Base-by-base conservation (phyloP, 2,888 invertebrate genomes). In the Plusia festucae region DNA sequence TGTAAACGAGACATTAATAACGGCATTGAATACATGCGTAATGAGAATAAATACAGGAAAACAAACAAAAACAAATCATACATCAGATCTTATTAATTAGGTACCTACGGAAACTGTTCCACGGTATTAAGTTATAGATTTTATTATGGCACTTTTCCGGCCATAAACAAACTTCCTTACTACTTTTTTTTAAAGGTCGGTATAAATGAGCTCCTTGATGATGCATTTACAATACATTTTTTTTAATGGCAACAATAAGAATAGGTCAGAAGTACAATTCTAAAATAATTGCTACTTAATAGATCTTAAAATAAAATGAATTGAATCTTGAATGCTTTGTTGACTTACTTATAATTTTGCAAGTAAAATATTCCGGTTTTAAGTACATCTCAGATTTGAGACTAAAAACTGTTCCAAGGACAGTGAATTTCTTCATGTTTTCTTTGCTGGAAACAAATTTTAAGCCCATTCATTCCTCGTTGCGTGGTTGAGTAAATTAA, bases 121-220 rank as follows among this genome's bases (percentile, higher is more conserved):
- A 55, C n/a, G 13, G 30, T n/a, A 9, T 44, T 52, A 77, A 67
- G 53, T 73, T 73, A 60, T 54, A 78, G 61, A 67, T 53, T 67
- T 62, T 51, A n/a, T n/a, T n/a, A 59, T 73, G 34, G 20, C 0
- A 52, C 15, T 67, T 70, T 78, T 67, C 68, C 68, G 76, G 61
- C 16, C 49, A 65, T 78, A 63, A 75, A 22, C 11, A 32, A 34
- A 60, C 79, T 79, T 79, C 82, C 76, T 72, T 66, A 72, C 44
- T 60, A 55, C 62, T 78, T 75, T 67, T 27, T 59, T 55, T 46
- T 49, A 60, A 65, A 79, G 79, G 79, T 76, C 70, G 56, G 8
- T 49, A 34, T n/a, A 63, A 81, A 75, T 67, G 60, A 67, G 65
- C 68, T 79, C 49, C 46, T 75, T 58, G 16, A 24, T 30, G 24